These are phyloP conservation scores for Channallabes apus DNA, from an alignment of 2,797 vertebrate genomes.

Conservation along the genomic window DNA sequence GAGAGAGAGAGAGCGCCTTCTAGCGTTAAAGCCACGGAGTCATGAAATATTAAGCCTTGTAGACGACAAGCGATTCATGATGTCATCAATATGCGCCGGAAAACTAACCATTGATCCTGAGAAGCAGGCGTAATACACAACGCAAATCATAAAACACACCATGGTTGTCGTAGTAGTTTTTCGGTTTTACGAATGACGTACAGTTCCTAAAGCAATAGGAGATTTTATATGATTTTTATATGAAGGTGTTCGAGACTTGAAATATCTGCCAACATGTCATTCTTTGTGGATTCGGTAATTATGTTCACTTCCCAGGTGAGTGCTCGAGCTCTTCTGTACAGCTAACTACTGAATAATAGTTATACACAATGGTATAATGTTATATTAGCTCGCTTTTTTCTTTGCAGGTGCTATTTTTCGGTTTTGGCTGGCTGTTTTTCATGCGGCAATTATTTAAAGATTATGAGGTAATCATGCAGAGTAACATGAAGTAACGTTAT, in stretches of 20 bases:
- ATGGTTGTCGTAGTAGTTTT: background rate
- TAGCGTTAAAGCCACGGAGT: background rate
- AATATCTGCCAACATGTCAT: conserved; percentile 78
- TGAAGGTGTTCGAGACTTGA: background rate
- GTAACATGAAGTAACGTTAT: too few relatives aligned
- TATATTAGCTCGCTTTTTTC: background rate
- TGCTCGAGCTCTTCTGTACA: background rate
- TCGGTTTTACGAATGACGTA: background rate
- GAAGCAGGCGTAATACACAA: background rate
- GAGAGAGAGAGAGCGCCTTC: background rate
- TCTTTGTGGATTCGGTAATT: conserved; percentile 90
- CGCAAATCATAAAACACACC: background rate
- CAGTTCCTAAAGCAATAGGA: background rate
- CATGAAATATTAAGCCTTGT: background rate
- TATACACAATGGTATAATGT: too few relatives aligned
- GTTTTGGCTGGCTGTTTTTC: conserved; percentile 98
- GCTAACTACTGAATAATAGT: background rate
- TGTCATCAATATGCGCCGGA: conserved; percentile 46
- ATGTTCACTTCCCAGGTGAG: conserved; percentile 95
- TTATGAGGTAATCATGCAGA: conserved; percentile 83
- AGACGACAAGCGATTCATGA: background rate
- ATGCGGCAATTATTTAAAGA: conserved; percentile 97
- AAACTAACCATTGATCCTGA: background rate
- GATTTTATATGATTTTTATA: background rate
- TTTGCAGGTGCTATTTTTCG: conserved; percentile 92